Percentiles rank a stretch among this genome's conserved stretches.
phyloP scores from a whole-genome alignment of 2,797 vertebrate species.

The Molossus molossus region DNA sequence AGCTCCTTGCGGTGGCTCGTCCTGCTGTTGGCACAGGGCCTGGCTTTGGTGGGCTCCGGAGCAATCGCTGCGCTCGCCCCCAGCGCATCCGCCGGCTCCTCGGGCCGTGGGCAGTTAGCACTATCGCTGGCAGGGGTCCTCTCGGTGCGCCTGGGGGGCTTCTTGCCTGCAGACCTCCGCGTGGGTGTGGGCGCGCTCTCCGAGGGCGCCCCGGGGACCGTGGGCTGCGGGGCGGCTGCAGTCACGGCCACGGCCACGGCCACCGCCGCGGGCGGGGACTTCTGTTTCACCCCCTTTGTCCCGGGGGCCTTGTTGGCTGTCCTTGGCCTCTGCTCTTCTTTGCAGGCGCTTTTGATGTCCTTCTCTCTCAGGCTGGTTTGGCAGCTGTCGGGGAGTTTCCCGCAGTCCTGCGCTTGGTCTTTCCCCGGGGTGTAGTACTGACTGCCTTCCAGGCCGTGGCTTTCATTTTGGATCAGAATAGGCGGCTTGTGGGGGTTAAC shows the following conservation, averaged over 20 bases:
- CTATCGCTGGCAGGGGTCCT: conserved; percentile 84
- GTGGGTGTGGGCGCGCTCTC: conserved; percentile 45
- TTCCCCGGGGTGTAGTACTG: conserved; percentile 86
- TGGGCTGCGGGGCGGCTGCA: conserved; percentile 81
- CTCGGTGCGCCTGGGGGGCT: conserved; percentile 88
- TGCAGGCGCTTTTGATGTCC: conserved; percentile 90
- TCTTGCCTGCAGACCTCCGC: conserved; percentile 86
- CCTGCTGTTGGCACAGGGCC: conserved; percentile 83
- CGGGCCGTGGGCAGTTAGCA: conserved; percentile 77
- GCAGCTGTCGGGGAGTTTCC: conserved; percentile 70
- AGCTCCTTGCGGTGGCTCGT: conserved; percentile 88
- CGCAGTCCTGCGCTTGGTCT: conserved; percentile 82
- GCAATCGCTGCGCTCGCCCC: conserved; percentile 75
- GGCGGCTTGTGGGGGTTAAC: conserved; percentile 92
- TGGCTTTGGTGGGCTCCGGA: conserved; percentile 89
- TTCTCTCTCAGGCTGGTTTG: conserved; percentile 86
- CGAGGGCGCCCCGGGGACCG: conserved; percentile 48
- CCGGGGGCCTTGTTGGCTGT: conserved; percentile 88
- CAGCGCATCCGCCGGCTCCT: conserved; percentile 87
- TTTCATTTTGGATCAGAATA: conserved; percentile 91
- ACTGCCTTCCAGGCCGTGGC: conserved; percentile 85
- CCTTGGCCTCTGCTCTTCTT: conserved; percentile 88
- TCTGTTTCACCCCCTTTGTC: conserved; percentile 87
- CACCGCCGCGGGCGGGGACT: conserved; percentile 80
- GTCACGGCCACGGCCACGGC: conserved; percentile 61